Conservation (phyloP, 2,888 invertebrate genomes). For the Cephus spinipes region DNA sequence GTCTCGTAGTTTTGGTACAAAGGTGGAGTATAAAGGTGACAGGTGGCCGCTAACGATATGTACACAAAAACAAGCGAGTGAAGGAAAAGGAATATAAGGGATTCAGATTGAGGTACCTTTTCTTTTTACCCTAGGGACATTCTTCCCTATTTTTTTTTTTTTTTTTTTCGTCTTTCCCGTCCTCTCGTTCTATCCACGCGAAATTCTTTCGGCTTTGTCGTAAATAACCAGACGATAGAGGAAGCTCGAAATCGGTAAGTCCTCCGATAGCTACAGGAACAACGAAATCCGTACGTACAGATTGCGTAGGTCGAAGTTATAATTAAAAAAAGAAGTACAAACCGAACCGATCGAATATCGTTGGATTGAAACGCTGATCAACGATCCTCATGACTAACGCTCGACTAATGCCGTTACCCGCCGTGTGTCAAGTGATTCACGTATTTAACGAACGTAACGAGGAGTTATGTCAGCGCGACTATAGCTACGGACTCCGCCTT, state of each 20-base stretch:
- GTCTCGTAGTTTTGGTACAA: constrained; percentile 9
- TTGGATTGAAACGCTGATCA: constrained; percentile 25
- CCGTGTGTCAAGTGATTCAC: constrained; percentile 44
- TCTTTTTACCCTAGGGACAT: constrained; percentile 25
- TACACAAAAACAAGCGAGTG: constrained; percentile 47
- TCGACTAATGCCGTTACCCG: constrained; percentile 5
- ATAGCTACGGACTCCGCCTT: too few relatives aligned
- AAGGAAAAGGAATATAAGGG: constrained; percentile 20
- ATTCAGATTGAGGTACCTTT: constrained; percentile 35
- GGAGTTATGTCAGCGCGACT: constrained; percentile 41
- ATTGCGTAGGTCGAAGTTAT: too few relatives aligned
- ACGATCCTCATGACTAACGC: constrained; percentile 46
- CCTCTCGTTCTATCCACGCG: neutral
- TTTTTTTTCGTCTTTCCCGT: neutral
- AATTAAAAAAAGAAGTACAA: too few relatives aligned
- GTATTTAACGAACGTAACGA: constrained; percentile 43
- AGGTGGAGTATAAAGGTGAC: constrained; percentile 38
- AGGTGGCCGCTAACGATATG: constrained; percentile 52
- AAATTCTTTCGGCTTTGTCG: too few relatives aligned
- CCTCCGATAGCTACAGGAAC: too few relatives aligned
- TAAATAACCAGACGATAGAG: too few relatives aligned
- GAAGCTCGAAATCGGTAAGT: too few relatives aligned
- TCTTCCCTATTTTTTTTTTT: constrained; percentile 7
- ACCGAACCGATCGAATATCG: too few relatives aligned
- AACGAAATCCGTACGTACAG: too few relatives aligned